Conservation (phyloP, 2,888 invertebrate genomes). For the Mythimna lalbum region DNA sequence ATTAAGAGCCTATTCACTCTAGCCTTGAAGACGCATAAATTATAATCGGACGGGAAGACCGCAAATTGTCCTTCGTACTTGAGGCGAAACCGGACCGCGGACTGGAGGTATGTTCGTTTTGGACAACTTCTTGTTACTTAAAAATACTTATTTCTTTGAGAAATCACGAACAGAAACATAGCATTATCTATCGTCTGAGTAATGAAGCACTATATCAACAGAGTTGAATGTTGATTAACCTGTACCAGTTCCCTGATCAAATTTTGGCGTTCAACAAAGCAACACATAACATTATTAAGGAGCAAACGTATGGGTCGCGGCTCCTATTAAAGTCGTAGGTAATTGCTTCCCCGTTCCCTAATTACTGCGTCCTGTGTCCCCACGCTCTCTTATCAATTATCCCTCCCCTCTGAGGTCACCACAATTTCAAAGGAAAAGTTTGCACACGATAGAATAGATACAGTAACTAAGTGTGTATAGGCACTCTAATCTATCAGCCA, state of each 20-base stretch:
- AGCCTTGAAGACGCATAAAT: no score
- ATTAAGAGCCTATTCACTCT: no score
- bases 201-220: conserved; percentile 2
- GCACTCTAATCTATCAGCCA: conserved; percentile 30
- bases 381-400: conserved; percentile 78
- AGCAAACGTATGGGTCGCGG: conserved; percentile 65
- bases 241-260: conserved; percentile 35
- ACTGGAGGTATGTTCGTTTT: no score
- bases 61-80: no score
- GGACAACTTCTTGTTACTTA: no score
- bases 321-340: conserved; percentile 80
- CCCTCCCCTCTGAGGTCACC: conserved; percentile 65
- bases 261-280: conserved; percentile 50
- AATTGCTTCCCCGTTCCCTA: conserved; percentile 79
- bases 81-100: no score
- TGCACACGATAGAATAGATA: conserved; percentile 32
- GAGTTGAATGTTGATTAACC: conserved; percentile 23
- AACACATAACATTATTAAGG: conserved; percentile 65
- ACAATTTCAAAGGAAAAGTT: conserved; percentile 69
- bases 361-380: conserved; percentile 78
- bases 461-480: conserved; percentile 4
- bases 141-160: no score
- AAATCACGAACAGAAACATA: neutral
- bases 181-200: no score
- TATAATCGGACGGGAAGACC: no score